Base-by-base conservation (phyloP, 2,888 invertebrate species). In the Pantelozetes paolii region DNA sequence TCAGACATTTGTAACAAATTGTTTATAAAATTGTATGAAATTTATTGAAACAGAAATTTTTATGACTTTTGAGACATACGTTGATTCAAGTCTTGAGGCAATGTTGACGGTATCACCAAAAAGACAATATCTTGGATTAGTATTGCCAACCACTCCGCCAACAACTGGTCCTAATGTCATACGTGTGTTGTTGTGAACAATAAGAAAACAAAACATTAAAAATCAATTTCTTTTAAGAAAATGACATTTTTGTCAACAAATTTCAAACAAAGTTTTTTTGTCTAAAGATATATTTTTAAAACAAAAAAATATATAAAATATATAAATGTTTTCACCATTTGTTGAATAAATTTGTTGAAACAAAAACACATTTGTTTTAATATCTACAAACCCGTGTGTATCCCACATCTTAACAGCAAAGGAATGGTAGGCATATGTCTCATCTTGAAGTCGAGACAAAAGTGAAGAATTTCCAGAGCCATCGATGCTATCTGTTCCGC, bases 121-220 rank as follows among this genome's bases (percentile, higher is more conserved):
- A 40, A 79, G 73, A 72, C 82, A 82, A 74, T 82, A 82, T 9
- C 82, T 77, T 0, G 82, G 82, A 82, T 82, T 82, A 77, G 81
- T 94, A 6, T 90, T 83, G 0, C 94, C 94, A 0, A 94, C 93
- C 0, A 94, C 93, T 1, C 94, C 94, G 0, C 94, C 92, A 80
- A 93, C 93, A 15, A 93, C 93, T 0, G 93, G 91, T 28, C 82
- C 80, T 80, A 9, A 11, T 26, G 15, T 5, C 9, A 62, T 30
- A 72, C 18, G 8, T 48, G n/a, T 71, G 30, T n/a, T 28, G 8
- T 15, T 54, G n/a, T n/a, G 8, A 15, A 32, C 62, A 28, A 62
- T 5, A 72, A 59, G 18, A 67, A 57, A 9, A 57, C 1, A 57
- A 1, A 30, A 57, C 11, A 57, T 28, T 3, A 26, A 54, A 57